Conservation (phyloP, 2,113 vertebrate species). For the Rhea americana region DNA sequence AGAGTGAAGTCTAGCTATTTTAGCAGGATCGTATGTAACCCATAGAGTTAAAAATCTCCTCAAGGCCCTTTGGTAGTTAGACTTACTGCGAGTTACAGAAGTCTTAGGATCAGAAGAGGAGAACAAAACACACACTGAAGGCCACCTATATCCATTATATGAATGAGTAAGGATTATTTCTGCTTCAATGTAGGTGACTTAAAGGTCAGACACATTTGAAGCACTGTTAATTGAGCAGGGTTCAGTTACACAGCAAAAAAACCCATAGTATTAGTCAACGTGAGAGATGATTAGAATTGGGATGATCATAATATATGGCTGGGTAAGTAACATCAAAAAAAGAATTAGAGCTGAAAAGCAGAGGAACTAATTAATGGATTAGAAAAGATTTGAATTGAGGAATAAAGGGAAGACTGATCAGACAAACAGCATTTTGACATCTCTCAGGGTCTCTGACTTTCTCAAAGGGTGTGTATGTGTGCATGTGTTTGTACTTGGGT, state of each 20-base stretch:
- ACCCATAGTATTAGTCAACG: not conserved
- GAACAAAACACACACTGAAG: not conserved
- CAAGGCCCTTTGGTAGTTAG: not conserved
- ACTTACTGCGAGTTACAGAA: not conserved
- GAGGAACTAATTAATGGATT: not conserved
- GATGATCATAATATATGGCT: accelerated
- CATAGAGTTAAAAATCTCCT: not conserved
- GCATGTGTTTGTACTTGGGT: accelerated
- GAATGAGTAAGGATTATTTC: not conserved
- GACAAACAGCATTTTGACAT: not conserved
- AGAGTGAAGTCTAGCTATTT: not conserved
- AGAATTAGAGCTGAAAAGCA: not conserved
- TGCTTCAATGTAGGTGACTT: not conserved
- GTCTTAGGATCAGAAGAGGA: not conserved
- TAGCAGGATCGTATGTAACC: not conserved
- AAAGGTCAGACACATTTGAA: not conserved
- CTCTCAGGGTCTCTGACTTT: too few relatives aligned
- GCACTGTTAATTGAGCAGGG: not conserved
- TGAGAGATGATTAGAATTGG: too few relatives aligned
- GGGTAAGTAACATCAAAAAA: not conserved
- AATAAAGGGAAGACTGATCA: not conserved
- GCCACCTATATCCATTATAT: accelerated
- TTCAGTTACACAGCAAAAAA: not conserved
- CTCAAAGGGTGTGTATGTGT: not conserved
- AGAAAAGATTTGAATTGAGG: not conserved